Percentiles rank a stretch among this genome's conserved stretches.
Evolutionary conservation across 2,113 vertebrate genomes (phyloP).

Genomic region (Tichodroma muraria): DNA sequence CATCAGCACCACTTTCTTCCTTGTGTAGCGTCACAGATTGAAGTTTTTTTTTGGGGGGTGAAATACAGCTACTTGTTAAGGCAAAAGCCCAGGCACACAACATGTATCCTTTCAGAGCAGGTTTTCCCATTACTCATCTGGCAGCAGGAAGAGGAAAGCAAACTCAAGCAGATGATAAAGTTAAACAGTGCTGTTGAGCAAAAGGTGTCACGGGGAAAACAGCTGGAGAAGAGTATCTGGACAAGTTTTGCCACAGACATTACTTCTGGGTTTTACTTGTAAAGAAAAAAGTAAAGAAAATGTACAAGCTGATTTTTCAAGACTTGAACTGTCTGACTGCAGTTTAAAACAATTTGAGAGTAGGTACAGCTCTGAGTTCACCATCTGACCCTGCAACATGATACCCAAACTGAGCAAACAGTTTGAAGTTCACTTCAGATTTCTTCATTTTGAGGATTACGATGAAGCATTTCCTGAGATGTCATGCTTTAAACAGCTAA

Average conservation of each 20-base stretch:
- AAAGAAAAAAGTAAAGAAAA: background rate
- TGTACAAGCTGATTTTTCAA: background rate
- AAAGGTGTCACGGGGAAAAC: background rate
- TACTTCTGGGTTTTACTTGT: background rate
- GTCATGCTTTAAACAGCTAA: constrained; percentile 17
- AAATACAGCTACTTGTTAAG: background rate
- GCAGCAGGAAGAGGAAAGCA: background rate
- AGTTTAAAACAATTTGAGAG: constrained; percentile 35
- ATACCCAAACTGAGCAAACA: constrained; percentile 5
- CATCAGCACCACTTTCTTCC: background rate
- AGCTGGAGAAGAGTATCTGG: background rate
- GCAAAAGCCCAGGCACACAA: background rate
- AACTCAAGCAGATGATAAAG: background rate
- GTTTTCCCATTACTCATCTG: background rate
- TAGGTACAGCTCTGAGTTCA: background rate
- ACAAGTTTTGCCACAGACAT: background rate
- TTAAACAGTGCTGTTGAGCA: background rate
- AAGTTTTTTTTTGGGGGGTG: background rate
- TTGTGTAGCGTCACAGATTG: background rate
- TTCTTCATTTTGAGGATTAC: constrained; percentile 50
- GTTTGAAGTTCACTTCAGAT: constrained; percentile 46
- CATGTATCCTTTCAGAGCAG: background rate
- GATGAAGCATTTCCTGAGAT: constrained; percentile 42
- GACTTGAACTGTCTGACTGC: background rate
- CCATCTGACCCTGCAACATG: background rate